Conservation (phyloP, 2,113 vertebrate genomes). For the Tetrax tetrax region DNA sequence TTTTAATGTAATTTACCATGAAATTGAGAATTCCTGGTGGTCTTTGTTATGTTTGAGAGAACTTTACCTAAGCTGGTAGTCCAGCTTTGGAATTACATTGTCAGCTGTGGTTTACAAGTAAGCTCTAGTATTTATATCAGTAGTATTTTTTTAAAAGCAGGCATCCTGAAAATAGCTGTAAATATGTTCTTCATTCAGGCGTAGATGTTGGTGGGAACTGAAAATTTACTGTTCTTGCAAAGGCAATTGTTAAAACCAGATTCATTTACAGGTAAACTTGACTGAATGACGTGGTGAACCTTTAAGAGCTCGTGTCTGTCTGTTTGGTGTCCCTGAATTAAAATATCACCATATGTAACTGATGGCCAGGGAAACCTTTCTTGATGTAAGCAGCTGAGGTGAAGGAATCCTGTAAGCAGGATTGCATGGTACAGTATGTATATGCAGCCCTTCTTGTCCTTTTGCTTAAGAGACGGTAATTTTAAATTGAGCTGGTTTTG, state of each 20-base stretch:
- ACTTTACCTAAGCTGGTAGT: background rate
- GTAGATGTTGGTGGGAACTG: background rate
- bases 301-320: background rate
- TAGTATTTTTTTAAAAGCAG: background rate
- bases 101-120: background rate
- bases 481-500: background rate
- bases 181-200: background rate
- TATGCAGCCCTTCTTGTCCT: background rate
- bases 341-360: background rate
- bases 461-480: background rate
- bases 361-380: background rate
- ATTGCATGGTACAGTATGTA: background rate
- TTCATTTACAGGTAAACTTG: background rate
- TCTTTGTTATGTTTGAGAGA: background rate
- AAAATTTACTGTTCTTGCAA: background rate
- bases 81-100: background rate
- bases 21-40: background rate
- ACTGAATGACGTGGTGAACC: background rate
- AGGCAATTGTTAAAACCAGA: background rate
- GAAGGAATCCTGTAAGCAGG: background rate
- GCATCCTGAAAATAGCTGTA: background rate
- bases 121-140: background rate
- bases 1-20: background rate
- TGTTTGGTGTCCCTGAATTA: background rate
- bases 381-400: background rate